These are phyloP conservation scores for Eulemur macaco DNA, from an alignment of 2,113 vertebrate genomes.

Conservation along the genomic window DNA sequence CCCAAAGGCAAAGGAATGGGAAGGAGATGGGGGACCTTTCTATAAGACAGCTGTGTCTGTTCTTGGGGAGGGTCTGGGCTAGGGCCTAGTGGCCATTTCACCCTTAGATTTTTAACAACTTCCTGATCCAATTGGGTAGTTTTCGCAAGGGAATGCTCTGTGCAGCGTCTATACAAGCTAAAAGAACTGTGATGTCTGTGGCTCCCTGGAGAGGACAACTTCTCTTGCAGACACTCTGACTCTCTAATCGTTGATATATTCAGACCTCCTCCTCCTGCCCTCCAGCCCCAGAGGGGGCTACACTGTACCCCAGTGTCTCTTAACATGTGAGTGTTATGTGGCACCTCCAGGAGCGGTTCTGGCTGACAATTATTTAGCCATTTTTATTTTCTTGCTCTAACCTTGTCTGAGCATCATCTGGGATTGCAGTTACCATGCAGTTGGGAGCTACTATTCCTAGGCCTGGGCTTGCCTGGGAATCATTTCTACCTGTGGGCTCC, in stretches of 20 bases:
- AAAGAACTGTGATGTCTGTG: neutral
- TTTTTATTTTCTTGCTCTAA: slow-evolving; percentile 24
- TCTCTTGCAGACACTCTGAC: neutral
- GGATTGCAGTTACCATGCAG: slow-evolving; percentile 3
- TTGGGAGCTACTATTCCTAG: neutral
- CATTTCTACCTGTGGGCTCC: neutral
- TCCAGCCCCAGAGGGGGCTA: neutral
- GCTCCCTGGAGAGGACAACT: neutral
- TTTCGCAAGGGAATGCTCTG: neutral
- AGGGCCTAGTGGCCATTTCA: neutral
- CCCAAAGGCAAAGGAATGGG: neutral
- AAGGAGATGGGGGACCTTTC: neutral
- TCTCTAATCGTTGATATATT: neutral
- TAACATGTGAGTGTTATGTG: neutral
- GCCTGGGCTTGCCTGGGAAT: neutral
- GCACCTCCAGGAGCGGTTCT: slow-evolving; percentile 15
- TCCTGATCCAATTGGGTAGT: neutral
- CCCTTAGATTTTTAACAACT: neutral
- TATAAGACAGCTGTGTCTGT: neutral
- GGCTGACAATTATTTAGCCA: neutral
- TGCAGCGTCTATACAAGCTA: neutral
- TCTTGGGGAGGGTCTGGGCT: neutral
- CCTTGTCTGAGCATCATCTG: neutral
- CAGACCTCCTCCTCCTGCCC: neutral
- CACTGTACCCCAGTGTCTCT: neutral